A percentile compares a stretch with the other conserved stretches of the same genome.
These are phyloP conservation scores for Tethya wilhelma DNA, from an alignment of 37 sponge, comb jelly and placozoan genomes.

Conservation along the genomic window DNA sequence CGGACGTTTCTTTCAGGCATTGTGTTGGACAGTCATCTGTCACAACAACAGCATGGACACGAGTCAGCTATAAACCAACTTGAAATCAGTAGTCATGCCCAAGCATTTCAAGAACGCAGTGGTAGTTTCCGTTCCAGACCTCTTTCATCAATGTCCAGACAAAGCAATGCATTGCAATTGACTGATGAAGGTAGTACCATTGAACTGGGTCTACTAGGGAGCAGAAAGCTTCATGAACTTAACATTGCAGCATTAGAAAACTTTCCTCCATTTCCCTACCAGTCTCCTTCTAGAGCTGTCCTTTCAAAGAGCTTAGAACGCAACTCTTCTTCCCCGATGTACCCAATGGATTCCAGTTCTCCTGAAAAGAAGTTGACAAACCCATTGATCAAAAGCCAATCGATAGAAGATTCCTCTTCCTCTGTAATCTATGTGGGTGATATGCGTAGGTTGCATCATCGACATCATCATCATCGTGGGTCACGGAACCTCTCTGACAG, in stretches of 20 bases:
- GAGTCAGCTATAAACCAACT: too few relatives aligned
- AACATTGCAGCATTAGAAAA: background rate
- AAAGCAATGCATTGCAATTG: background rate
- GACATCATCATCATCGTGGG: too few relatives aligned
- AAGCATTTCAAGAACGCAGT: background rate
- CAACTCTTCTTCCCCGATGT: background rate
- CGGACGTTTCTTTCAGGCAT: conserved; percentile 69
- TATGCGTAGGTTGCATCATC: too few relatives aligned
- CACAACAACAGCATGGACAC: background rate
- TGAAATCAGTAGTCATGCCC: too few relatives aligned
- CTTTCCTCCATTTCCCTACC: background rate
- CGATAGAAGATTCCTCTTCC: too few relatives aligned
- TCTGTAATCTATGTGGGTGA: too few relatives aligned
- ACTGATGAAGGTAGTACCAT: background rate
- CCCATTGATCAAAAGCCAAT: too few relatives aligned
- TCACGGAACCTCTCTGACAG: too few relatives aligned
- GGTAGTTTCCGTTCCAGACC: too few relatives aligned
- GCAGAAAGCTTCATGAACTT: too few relatives aligned
- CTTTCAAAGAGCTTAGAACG: conserved; percentile 2
- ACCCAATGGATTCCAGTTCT: background rate
- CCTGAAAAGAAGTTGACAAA: too few relatives aligned
- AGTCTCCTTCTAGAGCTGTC: background rate
- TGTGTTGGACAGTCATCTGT: conserved; percentile 44
- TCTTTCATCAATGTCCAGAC: background rate
- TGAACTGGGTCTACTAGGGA: too few relatives aligned